Evolutionary conservation across 2,113 vertebrate species (phyloP).

Genomic region (Hippopotamus amphibius): DNA sequence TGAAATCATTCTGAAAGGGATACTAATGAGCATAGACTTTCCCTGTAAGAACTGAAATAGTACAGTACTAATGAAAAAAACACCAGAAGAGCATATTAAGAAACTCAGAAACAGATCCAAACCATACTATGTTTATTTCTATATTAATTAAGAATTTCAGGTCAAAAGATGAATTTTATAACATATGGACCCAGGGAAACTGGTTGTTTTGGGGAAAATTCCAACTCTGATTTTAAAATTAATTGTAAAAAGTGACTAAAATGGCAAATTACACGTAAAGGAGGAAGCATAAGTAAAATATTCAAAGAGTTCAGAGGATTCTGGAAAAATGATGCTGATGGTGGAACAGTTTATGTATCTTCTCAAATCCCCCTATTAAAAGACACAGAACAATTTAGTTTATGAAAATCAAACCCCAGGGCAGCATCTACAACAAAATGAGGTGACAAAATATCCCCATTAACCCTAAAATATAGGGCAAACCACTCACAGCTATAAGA

Average conservation of each 20-base stretch:
- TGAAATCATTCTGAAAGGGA: background rate
- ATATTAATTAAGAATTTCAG: background rate
- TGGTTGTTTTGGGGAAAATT: background rate
- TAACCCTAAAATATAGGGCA: background rate
- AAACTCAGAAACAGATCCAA: slow-evolving; percentile 1
- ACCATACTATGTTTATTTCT: background rate
- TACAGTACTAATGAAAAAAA: background rate
- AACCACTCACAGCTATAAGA: background rate
- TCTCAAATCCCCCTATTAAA: background rate
- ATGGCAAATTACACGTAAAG: background rate
- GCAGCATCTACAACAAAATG: background rate
- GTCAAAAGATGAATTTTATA: background rate
- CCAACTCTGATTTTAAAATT: background rate
- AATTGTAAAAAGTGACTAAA: background rate
- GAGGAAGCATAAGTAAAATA: background rate
- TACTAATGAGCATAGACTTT: background rate
- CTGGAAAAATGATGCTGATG: background rate
- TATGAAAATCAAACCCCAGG: background rate
- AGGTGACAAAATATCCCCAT: background rate
- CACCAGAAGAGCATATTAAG: background rate
- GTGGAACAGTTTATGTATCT: background rate
- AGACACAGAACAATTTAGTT: background rate
- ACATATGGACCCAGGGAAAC: background rate
- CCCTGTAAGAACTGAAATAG: background rate
- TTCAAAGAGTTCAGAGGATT: background rate